Percentiles rank a stretch among this genome's conserved stretches.
phyloP scores from a whole-genome alignment of 2,113 vertebrate species.

The Chaetodon trifascialis region DNA sequence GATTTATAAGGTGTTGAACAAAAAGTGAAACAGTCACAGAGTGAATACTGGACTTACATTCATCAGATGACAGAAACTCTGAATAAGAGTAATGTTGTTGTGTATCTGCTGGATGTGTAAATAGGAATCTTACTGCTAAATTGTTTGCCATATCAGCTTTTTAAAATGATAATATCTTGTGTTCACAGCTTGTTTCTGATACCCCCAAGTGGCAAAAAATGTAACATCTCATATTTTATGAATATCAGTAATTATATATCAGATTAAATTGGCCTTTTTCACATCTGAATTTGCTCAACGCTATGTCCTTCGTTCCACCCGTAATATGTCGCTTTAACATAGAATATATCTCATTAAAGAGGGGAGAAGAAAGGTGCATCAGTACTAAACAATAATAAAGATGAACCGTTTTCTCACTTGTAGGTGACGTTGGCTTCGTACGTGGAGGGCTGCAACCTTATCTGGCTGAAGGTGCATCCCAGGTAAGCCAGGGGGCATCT shows the following conservation, averaged over 20 bases:
- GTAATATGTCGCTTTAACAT: background rate
- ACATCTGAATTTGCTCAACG: background rate
- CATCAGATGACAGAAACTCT: no score
- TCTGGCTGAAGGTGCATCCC: constrained; percentile 94
- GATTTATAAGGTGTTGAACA: background rate
- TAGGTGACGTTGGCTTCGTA: constrained; percentile 88
- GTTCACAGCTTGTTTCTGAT: no score
- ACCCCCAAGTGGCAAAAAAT: no score
- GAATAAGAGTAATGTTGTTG: no score
- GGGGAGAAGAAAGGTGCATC: background rate
- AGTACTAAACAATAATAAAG: background rate
- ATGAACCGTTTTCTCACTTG: constrained; percentile 70
- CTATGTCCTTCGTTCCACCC: background rate
- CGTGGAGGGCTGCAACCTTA: constrained; percentile 88
- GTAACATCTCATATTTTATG: no score
- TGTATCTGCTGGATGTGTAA: no score
- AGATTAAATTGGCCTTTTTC: no score
- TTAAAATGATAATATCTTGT: no score
- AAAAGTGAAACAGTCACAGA: no score
- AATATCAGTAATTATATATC: background rate
- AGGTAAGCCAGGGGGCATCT: constrained; percentile 95
- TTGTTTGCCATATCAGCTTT: no score
- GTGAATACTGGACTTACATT: no score
- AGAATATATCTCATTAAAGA: background rate
- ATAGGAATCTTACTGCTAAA: no score